Evolutionary conservation across 2,797 vertebrate genomes (phyloP).

Genomic region (Echeneis naucrates): DNA sequence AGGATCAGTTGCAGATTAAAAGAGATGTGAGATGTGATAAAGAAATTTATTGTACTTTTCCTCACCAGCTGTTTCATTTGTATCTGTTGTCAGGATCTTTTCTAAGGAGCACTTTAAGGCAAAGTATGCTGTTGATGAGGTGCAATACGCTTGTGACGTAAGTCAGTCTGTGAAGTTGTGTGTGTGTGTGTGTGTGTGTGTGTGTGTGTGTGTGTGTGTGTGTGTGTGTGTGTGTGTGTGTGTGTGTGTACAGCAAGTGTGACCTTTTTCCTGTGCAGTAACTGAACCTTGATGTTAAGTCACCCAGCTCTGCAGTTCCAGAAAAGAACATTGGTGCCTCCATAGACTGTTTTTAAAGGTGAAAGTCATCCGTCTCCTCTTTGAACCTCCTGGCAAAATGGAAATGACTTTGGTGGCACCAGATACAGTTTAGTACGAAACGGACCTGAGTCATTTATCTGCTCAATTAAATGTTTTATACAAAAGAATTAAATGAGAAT

Average conservation of each 20-base stretch:
- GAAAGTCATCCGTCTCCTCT: constrained; percentile 27
- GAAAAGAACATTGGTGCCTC: constrained; percentile 17
- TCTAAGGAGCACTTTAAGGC: constrained; percentile 90
- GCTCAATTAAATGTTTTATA: neutral
- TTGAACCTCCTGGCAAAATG: constrained; percentile 6
- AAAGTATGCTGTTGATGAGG: constrained; percentile 90
- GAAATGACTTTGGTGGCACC: neutral
- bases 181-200: neutral
- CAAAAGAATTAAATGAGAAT: neutral
- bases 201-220: neutral
- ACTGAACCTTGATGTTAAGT: constrained; percentile 40
- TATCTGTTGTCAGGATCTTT: constrained; percentile 87
- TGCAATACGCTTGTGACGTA: constrained; percentile 88
- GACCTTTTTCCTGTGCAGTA: constrained; percentile 36
- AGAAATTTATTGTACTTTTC: neutral
- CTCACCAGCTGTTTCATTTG: constrained; percentile 13
- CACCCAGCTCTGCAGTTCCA: constrained; percentile 29
- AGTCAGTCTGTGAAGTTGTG: constrained; percentile 76
- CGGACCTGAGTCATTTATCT: neutral
- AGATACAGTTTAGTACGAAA: neutral
- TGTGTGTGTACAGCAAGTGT: too few relatives aligned
- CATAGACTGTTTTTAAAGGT: constrained; percentile 42
- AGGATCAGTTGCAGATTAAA: neutral
- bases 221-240: neutral
- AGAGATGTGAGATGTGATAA: too few relatives aligned